Base-by-base conservation (phyloP, 2,797 vertebrate species). In the Carcharodon carcharias region DNA sequence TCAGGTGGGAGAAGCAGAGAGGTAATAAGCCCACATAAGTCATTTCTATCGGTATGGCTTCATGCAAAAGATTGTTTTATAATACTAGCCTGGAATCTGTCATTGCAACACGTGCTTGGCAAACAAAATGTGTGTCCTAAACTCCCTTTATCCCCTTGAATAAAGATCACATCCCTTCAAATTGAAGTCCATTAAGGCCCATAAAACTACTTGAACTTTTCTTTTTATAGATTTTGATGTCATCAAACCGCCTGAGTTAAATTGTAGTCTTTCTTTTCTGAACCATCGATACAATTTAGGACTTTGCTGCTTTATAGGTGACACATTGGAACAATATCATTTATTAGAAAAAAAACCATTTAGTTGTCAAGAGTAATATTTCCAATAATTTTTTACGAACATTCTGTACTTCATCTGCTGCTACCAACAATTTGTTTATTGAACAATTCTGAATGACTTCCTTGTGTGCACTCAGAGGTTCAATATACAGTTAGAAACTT, bases 361-460 rank as follows among this genome's bases (percentile, higher is more conserved):
- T 4, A 45, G 45, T 95, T 95, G 45, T 56, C 71, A 77, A 54
- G 28, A 31, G 1, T 50, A 95, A 95, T 73, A 77, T 23, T n/a
- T 18, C 94, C 7, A 14, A 69, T 45, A 26, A 26, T 56, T 35
- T 95, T 71, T 73, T 35, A 73, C 67, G 56, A 95, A 73, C 14
- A 56, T 45, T 65, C 35, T 56, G 94, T 4, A 56, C 69, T 95
- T 95, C 31, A 35, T 77, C 69, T 69, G 45, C 65, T 95, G 26
- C 31, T 71, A 45, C 63, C 63, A 95, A 50, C 63, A 73, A 95
- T 45, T 21, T 73, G 71, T 71, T 95, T 95, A 26, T n/a, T 77
- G 69, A 95, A 95, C 50, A 95, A 73, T 95, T 77, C 94, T 95
- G 50, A 95, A 95, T 73, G 94, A 67, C 67, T 77, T 95, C 94